Base-by-base conservation (phyloP, 2,888 invertebrate genomes). In the Ophion costatus region DNA sequence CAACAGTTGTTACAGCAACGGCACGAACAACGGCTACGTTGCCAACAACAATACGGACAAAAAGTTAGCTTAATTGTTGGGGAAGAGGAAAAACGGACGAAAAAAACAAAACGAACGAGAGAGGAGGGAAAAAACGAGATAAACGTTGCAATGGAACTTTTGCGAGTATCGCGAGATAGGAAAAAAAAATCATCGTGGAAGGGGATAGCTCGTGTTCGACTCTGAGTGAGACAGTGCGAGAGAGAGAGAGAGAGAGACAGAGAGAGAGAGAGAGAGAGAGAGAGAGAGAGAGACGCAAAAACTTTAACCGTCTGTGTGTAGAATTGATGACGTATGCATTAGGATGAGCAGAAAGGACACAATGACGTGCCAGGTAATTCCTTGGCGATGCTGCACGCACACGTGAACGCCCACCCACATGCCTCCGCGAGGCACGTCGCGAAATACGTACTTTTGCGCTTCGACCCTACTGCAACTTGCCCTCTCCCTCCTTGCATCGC, bases 1-100 rank as follows among this genome's bases (percentile, higher is more conserved):
- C 91, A 95, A 95, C 91, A 95, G 95, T 78, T 95, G 95, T 92
- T 95, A 96, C 91, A 95, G 95, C 86, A 95, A 95, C 88, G 95
- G 95, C 57, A 95, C 95, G 88, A 95, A 95, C 90, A 96, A 95
- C 90, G 95, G 95, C 81, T 96, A 95, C 92, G 95, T 95, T 78
- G 94, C 94, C 64, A 93, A 93, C 87, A 93, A 93, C 87, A 93
- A 93, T 79, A 90, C 91, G 69, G 93, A 93, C 86, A 93, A 93
- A 85, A 93, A 93, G 88, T 89, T 93, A 84, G 93, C 92, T 90
- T 93, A 93, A 90, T 63, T 38, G 77, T 56, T 2, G 59, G 56
- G 38, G 57, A 66, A 17, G 42, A 11, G 20, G 64, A 33, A 24
- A 24, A 67, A 20, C n/a, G n/a, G n/a, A 33, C 14, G 20, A 38